Evolutionary conservation across 2,888 invertebrate genomes (phyloP).

Genomic region (Coenonympha arcania): DNA sequence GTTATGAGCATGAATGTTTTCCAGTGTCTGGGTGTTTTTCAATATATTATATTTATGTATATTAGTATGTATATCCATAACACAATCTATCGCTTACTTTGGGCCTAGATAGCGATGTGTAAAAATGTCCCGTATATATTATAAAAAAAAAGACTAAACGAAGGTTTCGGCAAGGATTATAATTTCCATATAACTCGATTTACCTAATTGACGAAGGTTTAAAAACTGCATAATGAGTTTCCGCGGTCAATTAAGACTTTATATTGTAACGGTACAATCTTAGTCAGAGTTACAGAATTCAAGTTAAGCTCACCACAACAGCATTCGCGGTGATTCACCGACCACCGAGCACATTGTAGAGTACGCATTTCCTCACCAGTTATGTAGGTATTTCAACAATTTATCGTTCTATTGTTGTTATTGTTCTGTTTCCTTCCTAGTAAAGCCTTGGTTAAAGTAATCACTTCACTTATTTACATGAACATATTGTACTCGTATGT

Average conservation of each 20-base stretch:
- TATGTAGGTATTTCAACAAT: conserved; percentile 2
- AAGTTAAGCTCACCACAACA: conserved; percentile 1
- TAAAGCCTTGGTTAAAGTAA: not conserved
- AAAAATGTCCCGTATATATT: no score
- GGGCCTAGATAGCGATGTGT: no score
- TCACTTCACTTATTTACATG: no score
- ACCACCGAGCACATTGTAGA: not conserved
- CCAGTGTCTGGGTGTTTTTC: no score
- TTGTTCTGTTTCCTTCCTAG: not conserved
- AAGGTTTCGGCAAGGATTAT: no score
- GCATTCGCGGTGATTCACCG: conserved; percentile 10
- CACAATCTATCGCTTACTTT: no score
- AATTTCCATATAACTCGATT: no score
- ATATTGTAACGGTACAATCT: conserved; percentile 1
- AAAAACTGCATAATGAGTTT: not conserved
- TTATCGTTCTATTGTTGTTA: not conserved
- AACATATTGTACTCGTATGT: no score
- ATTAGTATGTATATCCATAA: no score
- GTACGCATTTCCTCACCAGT: not conserved
- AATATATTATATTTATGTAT: no score
- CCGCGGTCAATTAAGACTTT: not conserved
- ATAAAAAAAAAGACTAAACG: no score
- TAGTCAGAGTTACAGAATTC: conserved; percentile 6
- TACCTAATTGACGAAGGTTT: not conserved
- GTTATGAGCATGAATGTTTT: no score